Evolutionary conservation across 2,888 invertebrate genomes (phyloP), one percentile per base, ranked within the genome.

Genomic region (Teleiodes luculella): DNA sequence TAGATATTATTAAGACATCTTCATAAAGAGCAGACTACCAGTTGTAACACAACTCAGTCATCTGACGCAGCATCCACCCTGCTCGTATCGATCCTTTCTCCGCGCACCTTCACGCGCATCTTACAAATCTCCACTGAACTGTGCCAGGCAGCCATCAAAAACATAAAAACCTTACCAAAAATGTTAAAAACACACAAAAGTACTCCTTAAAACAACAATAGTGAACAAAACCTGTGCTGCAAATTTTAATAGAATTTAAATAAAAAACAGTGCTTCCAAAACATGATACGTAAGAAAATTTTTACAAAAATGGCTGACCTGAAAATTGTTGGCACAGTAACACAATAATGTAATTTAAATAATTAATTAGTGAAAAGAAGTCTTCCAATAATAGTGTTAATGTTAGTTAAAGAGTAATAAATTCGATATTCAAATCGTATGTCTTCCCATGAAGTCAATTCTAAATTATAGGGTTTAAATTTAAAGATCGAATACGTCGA

Each of bases 371-470:
- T 73, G 85, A 73, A 86, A 87, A 74, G 75, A 86, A 86, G 88
- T 88, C 88, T 88, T 88, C 87, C 87, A 85, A 72, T 59, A n/a
- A n/a, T 77, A 80, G 74, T 62, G 59, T 66, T 59, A 53, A 54
- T 53, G 50, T 56, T 52, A 54, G 48, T 43, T 47, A 55, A 53
- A 45, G 16, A 7, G 43, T 20, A 33, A 31, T 57, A 57, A 46
- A 55, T 53, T 63, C 53, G 51, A 49, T 58, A 55, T 50, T 52
- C 41, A 63, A 68, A 64, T 67, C 66, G 58, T 47, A 68, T 64
- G 68, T 73, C 67, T 72, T 70, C 71, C 68, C 58, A 56, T 63
- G 62, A 62, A 58, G 69, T 72, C 63, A 70, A 67, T 68, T 72
- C 64, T 57, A 58, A 60, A 50, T 39, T 5, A 39, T 33, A 36